These are phyloP conservation scores for Delichon dasypus DNA, from an alignment of 2,797 vertebrate species.

Conservation along the genomic window DNA sequence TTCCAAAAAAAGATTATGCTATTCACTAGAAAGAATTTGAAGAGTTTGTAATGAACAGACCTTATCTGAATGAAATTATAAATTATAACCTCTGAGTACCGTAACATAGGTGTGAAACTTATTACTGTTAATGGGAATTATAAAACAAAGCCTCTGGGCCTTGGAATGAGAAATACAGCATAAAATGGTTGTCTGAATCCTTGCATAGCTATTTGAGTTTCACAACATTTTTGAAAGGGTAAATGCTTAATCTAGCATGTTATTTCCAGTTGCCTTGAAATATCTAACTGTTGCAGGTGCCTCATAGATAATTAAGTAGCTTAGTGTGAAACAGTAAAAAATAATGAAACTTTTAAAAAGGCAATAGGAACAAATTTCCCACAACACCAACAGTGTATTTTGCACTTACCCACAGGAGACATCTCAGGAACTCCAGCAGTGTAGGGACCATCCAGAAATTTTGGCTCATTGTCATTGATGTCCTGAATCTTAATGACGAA, in stretches of 20 bases:
- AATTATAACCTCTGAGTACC: not conserved
- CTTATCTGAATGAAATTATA: not conserved
- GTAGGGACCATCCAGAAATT: conserved; percentile 94
- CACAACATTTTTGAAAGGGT: conserved; percentile 14
- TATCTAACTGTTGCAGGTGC: conserved; percentile 49
- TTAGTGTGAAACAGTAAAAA: not conserved
- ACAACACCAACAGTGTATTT: not conserved
- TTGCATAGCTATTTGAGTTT: conserved; percentile 5
- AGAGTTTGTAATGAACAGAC: not conserved
- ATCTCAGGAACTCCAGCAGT: conserved; percentile 92
- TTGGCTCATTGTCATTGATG: conserved; percentile 97
- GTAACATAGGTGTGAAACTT: conserved; percentile 10
- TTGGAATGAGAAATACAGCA: not conserved
- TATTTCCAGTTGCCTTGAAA: conserved; percentile 41
- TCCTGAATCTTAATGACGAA: conserved; percentile 98
- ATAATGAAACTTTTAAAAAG: conserved; percentile 30
- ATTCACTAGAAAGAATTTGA: not conserved
- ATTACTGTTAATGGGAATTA: conserved; percentile 30
- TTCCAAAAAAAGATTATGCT: not conserved
- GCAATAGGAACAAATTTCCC: conserved; percentile 29
- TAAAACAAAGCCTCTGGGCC: conserved; percentile 29
- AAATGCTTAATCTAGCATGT: conserved; percentile 38
- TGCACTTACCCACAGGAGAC: conserved; percentile 91
- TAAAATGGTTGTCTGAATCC: conserved; percentile 32
- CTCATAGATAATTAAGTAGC: conserved; percentile 58